Base-by-base conservation (phyloP, 2,888 invertebrate genomes). In the Drosophila anomelani region DNA sequence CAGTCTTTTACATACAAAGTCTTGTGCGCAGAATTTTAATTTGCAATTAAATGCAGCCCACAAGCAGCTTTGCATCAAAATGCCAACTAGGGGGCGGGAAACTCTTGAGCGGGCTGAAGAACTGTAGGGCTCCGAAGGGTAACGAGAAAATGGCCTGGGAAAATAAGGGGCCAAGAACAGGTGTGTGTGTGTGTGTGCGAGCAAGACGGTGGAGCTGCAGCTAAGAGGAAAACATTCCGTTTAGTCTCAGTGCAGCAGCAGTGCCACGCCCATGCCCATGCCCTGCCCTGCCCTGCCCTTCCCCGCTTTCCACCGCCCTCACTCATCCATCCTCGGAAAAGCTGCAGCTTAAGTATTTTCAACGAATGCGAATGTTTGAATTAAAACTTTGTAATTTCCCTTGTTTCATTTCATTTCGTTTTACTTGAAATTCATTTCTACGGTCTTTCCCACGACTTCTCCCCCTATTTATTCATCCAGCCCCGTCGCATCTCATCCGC, bases 11-110 rank as follows among this genome's bases (percentile, higher is more conserved):
- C 78, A 73, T 79, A 85, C 79, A 80, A 79, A 77, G 79, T 87
- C 89, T 89, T 89, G 87, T 85, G 89, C 80, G 88, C 81, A 89
- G 91, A 91, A 90, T 91, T 91, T 90, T 90, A 90, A 90, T 91
- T 90, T 90, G 90, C 91, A 90, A 90, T 91, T 90, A 90, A 90
- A 90, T 87, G 82, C 85, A 87, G 79, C 85, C 89, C 89, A 85
- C 85, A 85, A 85, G 89, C 76, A 80, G 85, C 88, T 87, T 80
- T 89, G 80, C 87, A 85, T 88, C 84, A 80, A 85, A 84, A 82
- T 82, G 83, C 78, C 60, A 80, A 71, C 76, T 66, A 54, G 29
- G 73, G 44, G 68, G 53, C 20, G 56, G 54, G 12, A n/a, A 41
- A 51, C 32, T 39, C 47, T 32, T 36, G 38, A 20, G 29, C n/a